Base-by-base conservation (phyloP, 2,888 invertebrate genomes). In the Biston stratarius region DNA sequence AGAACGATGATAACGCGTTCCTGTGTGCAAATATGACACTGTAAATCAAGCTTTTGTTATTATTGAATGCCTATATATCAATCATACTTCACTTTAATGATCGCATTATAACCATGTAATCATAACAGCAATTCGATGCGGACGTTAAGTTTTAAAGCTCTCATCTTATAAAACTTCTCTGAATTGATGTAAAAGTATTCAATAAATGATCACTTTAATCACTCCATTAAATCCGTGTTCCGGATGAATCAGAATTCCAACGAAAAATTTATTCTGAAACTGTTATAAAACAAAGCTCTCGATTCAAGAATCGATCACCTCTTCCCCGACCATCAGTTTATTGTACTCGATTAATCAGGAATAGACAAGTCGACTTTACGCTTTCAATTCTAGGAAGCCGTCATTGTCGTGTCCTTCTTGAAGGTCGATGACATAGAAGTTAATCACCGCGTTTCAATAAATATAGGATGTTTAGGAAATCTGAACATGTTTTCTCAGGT, bases 41-140 rank as follows among this genome's bases (percentile, higher is more conserved):
- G 84, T 92, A 91, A 90, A 92, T 92, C 88, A 91, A 75, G 83
- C 79, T 79, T 83, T 81, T 80, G 82, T 82, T 84, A 77, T 83
- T 80, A 74, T 77, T 38, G 77, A 77, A 75, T 77, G 74, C 73
- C 80, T 73, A 78, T 83, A 83, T 79, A 83, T 83, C 84, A 83
- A 81, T 82, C 84, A 83, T 67, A 71, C 72, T 76, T 78, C 76
- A 79, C 73, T 78, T 78, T 72, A 78, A 76, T 77, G 77, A 45
- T 68, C 38, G 48, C 53, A 60, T 79, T 78, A 77, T 74, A 77
- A 76, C 74, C 77, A 73, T 76, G 76, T 80, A 76, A 73, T 71
- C 61, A 71, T 64, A 70, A 64, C 69, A 45, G 66, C 65, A 40
- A 70, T 74, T 72, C 64, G 64, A 65, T 66, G 61, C 62, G 61